A percentile compares a stretch with the other conserved stretches of the same genome.
These are phyloP conservation scores for Resseliella maxima DNA, from an alignment of 2,888 invertebrate genomes.

Conservation along the genomic window DNA sequence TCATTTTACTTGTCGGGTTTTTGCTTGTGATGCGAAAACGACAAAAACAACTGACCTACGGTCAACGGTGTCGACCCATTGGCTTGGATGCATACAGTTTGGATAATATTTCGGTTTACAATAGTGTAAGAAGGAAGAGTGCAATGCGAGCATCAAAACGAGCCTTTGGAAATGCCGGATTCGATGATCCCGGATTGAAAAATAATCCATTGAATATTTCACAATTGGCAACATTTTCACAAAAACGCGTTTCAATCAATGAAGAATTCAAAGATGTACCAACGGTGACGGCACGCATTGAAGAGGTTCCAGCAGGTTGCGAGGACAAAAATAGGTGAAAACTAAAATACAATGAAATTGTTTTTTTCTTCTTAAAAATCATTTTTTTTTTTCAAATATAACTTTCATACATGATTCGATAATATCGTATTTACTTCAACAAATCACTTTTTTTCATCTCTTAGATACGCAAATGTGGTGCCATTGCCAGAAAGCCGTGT, in stretches of 20 bases:
- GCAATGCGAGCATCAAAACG: constrained; percentile 82
- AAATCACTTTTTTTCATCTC: constrained; percentile 56
- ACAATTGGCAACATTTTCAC: constrained; percentile 79
- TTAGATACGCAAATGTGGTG: constrained; percentile 89
- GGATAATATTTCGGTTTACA: constrained; percentile 87
- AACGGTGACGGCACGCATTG: constrained; percentile 79
- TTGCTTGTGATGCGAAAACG: constrained; percentile 83
- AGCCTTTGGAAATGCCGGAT: constrained; percentile 90
- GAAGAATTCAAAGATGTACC: constrained; percentile 87
- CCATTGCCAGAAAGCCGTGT: constrained; percentile 93
- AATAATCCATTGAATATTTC: constrained; percentile 80
- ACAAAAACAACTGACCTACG: constrained; percentile 83
- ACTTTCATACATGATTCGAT: not conserved
- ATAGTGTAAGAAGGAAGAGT: constrained; percentile 81
- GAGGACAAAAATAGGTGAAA: constrained; percentile 89
- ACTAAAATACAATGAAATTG: no score
- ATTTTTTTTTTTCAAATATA: not conserved
- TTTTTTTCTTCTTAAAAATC: not conserved
- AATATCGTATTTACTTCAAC: no score
- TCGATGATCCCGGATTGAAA: constrained; percentile 84
- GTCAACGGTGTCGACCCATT: constrained; percentile 88
- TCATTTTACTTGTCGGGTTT: constrained; percentile 80
- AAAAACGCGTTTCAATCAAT: constrained; percentile 77
- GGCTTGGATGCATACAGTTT: constrained; percentile 89
- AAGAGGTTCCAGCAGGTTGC: constrained; percentile 86